These are phyloP conservation scores for Oreotrochilus melanogaster DNA, from an alignment of 2,113 vertebrate species.

Conservation along the genomic window DNA sequence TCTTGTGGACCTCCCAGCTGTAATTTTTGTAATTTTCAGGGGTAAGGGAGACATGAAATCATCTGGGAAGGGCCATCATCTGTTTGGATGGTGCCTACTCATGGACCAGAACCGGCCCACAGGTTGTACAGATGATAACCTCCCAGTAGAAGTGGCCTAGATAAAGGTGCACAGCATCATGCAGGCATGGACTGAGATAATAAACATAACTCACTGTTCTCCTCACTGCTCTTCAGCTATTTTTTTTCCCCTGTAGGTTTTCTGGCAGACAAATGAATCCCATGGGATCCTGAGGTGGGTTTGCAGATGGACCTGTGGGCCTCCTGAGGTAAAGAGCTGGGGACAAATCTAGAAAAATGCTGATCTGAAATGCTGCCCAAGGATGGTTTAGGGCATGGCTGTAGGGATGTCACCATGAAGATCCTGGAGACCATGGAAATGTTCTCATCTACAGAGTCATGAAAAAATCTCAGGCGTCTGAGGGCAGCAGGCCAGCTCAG, in stretches of 20 bases:
- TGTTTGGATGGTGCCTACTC: not conserved
- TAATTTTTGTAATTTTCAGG: not conserved
- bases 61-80: fast-evolving
- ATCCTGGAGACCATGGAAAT: not conserved
- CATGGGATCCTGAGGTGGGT: not conserved
- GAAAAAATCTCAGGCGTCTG: not conserved
- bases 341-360: not conserved
- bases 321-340: not conserved
- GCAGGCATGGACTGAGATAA: not conserved
- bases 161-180: fast-evolving
- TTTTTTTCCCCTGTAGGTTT: not conserved
- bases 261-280: not conserved
- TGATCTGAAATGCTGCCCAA: not conserved
- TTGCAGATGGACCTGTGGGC: fast-evolving
- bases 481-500: constrained; percentile 25
- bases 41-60: not conserved
- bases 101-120: fast-evolving
- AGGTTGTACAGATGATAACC: not conserved
- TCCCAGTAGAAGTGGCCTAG: not conserved
- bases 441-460: constrained; percentile 38
- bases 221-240: not conserved
- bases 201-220: fast-evolving
- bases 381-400: not conserved
- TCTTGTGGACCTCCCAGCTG: not conserved
- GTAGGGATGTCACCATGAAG: not conserved